Percentiles rank a stretch among this genome's conserved stretches.
phyloP scores from a whole-genome alignment of 1,140 invertebrate genomes.

The Dendroctonus ponderosae region DNA sequence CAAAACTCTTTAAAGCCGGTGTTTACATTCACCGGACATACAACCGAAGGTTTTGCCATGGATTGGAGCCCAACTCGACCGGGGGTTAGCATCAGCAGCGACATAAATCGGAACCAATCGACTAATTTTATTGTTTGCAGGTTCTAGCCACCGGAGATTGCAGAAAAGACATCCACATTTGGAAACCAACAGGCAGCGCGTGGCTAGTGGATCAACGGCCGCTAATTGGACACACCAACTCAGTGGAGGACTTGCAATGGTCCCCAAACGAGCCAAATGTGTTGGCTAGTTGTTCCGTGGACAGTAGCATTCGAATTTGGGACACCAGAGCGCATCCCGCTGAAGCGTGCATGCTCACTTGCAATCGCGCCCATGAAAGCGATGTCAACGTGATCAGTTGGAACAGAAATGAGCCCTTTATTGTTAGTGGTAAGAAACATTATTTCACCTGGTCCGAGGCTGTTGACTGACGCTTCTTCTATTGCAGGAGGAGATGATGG shows the following conservation, averaged over 20 bases:
- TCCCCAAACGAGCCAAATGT: constrained; percentile 94
- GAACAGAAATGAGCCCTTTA: constrained; percentile 89
- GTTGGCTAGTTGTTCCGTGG: constrained; percentile 93
- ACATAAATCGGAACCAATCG: neutral
- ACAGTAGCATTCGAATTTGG: constrained; percentile 88
- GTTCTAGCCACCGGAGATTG: constrained; percentile 88
- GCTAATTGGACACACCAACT: constrained; percentile 82
- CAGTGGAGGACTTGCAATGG: constrained; percentile 99
- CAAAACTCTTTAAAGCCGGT: constrained; percentile 64
- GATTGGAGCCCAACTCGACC: constrained; percentile 83
- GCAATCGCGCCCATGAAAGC: constrained; percentile 79
- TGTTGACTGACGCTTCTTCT: neutral
- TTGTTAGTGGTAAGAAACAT: constrained; percentile 69
- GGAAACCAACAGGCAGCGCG: constrained; percentile 74
- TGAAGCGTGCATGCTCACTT: constrained; percentile 91
- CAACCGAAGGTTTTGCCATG: constrained; percentile 89
- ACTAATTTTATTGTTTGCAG: constrained; percentile 51
- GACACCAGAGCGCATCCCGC: constrained; percentile 80
- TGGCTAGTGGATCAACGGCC: constrained; percentile 91
- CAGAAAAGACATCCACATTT: constrained; percentile 88
- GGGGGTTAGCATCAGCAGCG: constrained; percentile 59
- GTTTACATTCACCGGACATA: constrained; percentile 88
- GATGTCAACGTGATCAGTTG: constrained; percentile 99
- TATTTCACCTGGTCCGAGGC: neutral
- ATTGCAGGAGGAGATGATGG: constrained; percentile 90